Evolutionary conservation across 2,797 vertebrate species (phyloP).

Genomic region (Threskiornis aethiopicus): DNA sequence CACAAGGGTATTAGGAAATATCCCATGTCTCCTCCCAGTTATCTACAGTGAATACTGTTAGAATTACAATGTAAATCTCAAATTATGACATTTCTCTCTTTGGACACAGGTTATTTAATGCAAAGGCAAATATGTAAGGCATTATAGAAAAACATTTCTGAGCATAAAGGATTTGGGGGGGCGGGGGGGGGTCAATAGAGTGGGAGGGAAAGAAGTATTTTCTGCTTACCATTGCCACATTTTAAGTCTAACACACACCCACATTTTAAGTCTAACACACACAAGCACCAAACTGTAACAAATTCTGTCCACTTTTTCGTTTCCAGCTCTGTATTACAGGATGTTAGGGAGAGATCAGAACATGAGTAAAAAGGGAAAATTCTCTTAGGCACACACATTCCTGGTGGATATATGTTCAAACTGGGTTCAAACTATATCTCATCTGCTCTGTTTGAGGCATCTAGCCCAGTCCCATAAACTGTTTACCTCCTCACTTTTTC

Average conservation of each 20-base stretch:
- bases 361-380: neutral
- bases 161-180: neutral
- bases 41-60: neutral
- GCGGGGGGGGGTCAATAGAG: fast-evolving
- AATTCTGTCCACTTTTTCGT: neutral
- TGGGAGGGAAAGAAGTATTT: neutral
- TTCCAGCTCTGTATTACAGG: neutral
- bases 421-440: neutral
- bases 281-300: neutral
- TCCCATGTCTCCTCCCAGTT: neutral
- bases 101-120: neutral
- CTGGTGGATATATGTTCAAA: neutral
- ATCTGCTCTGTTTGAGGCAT: neutral
- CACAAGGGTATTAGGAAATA: neutral
- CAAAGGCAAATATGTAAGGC: neutral
- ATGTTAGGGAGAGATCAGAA: neutral
- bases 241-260: neutral
- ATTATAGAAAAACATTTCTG: neutral
- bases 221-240: neutral
- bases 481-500: neutral
- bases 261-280: neutral
- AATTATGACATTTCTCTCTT: neutral
- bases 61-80: neutral
- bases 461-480: neutral
- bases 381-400: neutral